These are phyloP conservation scores for Saguinus midas DNA, from an alignment of 2,113 vertebrate genomes.

Conservation along the genomic window DNA sequence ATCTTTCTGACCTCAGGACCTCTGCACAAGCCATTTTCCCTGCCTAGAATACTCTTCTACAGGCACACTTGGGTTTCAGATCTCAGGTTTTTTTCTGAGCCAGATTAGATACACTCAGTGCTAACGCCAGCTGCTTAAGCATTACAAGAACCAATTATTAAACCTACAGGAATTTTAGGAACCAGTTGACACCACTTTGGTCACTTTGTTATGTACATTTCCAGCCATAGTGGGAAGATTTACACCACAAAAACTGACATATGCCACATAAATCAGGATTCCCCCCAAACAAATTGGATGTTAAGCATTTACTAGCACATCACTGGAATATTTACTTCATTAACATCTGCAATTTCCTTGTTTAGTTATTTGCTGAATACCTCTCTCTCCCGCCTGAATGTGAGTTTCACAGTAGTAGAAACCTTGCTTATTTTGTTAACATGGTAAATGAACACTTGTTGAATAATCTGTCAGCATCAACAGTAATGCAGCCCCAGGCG, in stretches of 20 bases:
- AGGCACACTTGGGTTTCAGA: neutral
- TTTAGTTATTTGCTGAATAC: too few relatives aligned
- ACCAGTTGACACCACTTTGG: neutral
- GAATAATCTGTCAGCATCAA: rapidly evolving
- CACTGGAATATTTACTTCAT: neutral
- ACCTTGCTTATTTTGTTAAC: neutral
- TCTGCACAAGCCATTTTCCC: neutral
- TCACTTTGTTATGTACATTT: neutral
- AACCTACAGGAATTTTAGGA: neutral
- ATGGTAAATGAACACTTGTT: rapidly evolving
- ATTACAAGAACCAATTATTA: neutral
- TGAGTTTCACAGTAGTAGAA: neutral
- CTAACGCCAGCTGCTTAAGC: neutral
- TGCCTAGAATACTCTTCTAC: neutral
- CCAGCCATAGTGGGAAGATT: neutral
- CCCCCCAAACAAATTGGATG: rapidly evolving
- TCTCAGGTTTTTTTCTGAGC: neutral
- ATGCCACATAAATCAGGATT: neutral
- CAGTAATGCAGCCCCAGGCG: rapidly evolving
- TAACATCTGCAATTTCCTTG: neutral
- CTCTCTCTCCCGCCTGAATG: neutral
- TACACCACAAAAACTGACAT: neutral
- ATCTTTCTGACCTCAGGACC: neutral
- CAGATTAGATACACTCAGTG: neutral
- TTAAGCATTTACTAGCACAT: neutral